phyloP scores from a whole-genome alignment of 2,888 invertebrate genomes.

The Erannis defoliaria region DNA sequence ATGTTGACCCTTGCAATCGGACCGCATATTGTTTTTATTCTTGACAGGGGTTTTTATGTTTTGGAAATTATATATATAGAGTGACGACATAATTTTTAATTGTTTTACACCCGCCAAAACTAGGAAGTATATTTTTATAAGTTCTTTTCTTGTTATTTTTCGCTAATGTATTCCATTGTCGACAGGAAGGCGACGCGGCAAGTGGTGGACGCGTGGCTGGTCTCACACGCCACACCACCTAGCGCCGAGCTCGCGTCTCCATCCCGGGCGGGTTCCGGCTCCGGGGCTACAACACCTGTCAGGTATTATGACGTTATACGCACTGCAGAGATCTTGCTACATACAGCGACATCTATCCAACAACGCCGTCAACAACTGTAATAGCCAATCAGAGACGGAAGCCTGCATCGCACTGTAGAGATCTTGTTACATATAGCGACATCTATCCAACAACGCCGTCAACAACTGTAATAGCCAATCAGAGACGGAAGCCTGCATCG shows the following conservation, averaged over 20 bases:
- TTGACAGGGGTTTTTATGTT: no score
- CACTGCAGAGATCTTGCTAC: background rate
- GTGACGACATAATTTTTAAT: no score
- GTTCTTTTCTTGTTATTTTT: background rate
- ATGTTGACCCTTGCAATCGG: no score
- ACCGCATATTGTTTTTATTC: no score
- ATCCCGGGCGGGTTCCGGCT: constrained; percentile 92
- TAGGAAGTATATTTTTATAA: background rate
- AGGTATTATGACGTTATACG: background rate
- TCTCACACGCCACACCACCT: constrained; percentile 93
- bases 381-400: no score
- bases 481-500: no score
- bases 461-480: background rate
- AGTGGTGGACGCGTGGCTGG: constrained; percentile 97
- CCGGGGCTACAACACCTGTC: constrained; percentile 97
- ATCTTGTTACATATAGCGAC: background rate
- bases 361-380: background rate
- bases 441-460: background rate
- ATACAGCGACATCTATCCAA: background rate
- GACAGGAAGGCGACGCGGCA: constrained; percentile 96
- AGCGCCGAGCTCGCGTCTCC: constrained; percentile 87
- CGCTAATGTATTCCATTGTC: constrained; percentile 45
- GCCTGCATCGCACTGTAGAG: background rate
- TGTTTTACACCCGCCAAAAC: no score
- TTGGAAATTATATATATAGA: no score